Percentiles rank a stretch among this genome's conserved stretches.
Evolutionary conservation across 1,140 invertebrate species (phyloP).

Genomic region (Drosophila bocqueti): DNA sequence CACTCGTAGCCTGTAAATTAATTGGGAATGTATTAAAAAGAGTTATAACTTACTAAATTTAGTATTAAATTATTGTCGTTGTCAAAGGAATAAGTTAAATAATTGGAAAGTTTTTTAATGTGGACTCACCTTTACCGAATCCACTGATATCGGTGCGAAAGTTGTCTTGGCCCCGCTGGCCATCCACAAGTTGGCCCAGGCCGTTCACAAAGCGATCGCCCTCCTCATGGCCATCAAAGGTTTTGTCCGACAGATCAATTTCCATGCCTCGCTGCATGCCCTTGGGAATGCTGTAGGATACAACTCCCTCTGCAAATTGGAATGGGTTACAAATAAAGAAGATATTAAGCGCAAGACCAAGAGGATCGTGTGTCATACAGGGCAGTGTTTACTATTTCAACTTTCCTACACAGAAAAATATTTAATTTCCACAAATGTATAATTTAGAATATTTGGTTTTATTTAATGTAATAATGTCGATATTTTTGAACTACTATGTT

Average conservation of each 20-base stretch:
- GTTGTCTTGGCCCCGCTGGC: conserved; percentile 91
- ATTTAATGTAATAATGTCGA: not conserved
- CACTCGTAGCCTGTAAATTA: conserved; percentile 90
- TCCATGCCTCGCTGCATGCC: conserved; percentile 92
- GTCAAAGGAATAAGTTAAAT: not conserved
- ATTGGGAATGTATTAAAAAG: not conserved
- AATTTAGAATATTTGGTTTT: no score
- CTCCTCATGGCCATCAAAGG: conserved; percentile 95
- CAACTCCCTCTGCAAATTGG: conserved; percentile 89
- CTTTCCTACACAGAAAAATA: not conserved
- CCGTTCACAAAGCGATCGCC: conserved; percentile 90
- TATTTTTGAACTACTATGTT: not conserved
- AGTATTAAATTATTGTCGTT: no score
- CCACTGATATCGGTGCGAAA: conserved; percentile 90
- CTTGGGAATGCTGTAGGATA: conserved; percentile 93
- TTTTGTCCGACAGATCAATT: conserved; percentile 95
- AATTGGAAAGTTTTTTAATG: not conserved
- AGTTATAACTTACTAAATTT: not conserved
- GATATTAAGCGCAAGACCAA: conserved; percentile 21
- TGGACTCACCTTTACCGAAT: conserved; percentile 88
- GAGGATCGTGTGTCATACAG: not conserved
- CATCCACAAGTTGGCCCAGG: conserved; percentile 96
- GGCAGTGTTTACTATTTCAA: not conserved
- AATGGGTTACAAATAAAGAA: conserved; percentile 6
- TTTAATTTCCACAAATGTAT: not conserved